Conservation (phyloP, 2,113 vertebrate genomes). For the Cyanoramphus novaezelandiae region DNA sequence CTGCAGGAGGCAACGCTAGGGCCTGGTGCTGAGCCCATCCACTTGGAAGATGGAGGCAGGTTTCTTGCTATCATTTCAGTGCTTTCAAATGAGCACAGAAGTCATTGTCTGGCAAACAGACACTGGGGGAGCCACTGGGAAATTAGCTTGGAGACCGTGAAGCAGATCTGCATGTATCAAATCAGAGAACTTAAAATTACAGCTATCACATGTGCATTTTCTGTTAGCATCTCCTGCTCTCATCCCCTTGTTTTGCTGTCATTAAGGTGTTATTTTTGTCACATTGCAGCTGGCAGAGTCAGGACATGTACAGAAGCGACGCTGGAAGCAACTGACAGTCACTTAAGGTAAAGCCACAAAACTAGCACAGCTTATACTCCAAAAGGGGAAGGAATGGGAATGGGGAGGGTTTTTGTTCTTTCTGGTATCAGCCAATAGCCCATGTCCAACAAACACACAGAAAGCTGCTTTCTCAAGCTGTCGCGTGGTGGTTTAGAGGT, state of each 20-base stretch:
- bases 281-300: not conserved
- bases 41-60: not conserved
- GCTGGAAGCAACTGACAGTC: not conserved
- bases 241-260: not conserved
- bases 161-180: not conserved
- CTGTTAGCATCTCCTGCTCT: not conserved
- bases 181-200: not conserved
- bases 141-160: not conserved
- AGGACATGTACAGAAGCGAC: not conserved
- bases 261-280: not conserved
- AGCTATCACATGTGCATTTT: accelerated
- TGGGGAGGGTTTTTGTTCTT: not conserved
- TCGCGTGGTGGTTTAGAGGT: not conserved
- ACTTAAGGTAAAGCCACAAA: not conserved
- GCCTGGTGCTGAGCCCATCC: not conserved
- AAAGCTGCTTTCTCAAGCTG: not conserved
- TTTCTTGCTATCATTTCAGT: not conserved
- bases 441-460: not conserved
- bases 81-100: not conserved
- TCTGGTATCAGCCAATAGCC: not conserved
- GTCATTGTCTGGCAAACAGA: not conserved
- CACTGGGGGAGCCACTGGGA: not conserved
- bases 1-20: not conserved
- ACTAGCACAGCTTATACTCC: not conserved
- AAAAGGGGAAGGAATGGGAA: not conserved